Evolutionary conservation across 2,113 vertebrate species (phyloP).

Genomic region (Nicator chloris): DNA sequence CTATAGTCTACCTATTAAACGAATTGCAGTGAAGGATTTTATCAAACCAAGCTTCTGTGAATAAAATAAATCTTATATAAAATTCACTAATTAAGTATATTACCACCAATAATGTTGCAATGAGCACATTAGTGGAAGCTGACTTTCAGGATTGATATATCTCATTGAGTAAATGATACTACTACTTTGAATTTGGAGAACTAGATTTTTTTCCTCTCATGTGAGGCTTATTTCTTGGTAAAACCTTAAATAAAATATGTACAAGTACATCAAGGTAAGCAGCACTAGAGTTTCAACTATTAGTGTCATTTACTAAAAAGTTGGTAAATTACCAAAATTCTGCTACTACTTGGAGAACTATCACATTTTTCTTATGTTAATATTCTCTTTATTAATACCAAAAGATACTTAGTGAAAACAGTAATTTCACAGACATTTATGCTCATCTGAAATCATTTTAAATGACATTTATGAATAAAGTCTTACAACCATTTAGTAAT

Average conservation of each 20-base stretch:
- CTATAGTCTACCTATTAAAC: slow-evolving; percentile 39
- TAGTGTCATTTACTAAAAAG: slow-evolving; percentile 14
- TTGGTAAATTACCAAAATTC: slow-evolving; percentile 57
- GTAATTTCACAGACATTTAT: slow-evolving; percentile 63
- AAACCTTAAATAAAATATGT: slow-evolving; percentile 63
- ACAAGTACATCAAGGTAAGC: slow-evolving; percentile 67
- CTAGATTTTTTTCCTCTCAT: neutral
- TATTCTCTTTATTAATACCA: slow-evolving; percentile 62
- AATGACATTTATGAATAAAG: slow-evolving; percentile 65
- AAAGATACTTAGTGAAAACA: neutral
- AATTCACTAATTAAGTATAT: slow-evolving; percentile 67
- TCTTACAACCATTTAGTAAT: slow-evolving; percentile 60
- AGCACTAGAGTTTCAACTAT: slow-evolving; percentile 51
- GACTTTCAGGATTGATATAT: slow-evolving; percentile 70
- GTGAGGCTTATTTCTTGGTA: slow-evolving; percentile 59
- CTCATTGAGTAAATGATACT: slow-evolving; percentile 63
- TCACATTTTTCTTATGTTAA: slow-evolving; percentile 51
- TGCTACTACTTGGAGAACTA: slow-evolving; percentile 22
- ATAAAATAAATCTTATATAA: slow-evolving; percentile 67
- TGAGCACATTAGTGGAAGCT: slow-evolving; percentile 60
- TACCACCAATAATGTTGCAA: slow-evolving; percentile 63
- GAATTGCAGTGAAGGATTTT: slow-evolving; percentile 60
- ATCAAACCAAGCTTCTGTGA: slow-evolving; percentile 34
- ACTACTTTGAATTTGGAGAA: neutral
- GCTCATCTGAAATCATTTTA: slow-evolving; percentile 60